These are phyloP conservation scores for Drosophila hamatofila DNA, from an alignment of 2,888 invertebrate genomes.

Conservation along the genomic window DNA sequence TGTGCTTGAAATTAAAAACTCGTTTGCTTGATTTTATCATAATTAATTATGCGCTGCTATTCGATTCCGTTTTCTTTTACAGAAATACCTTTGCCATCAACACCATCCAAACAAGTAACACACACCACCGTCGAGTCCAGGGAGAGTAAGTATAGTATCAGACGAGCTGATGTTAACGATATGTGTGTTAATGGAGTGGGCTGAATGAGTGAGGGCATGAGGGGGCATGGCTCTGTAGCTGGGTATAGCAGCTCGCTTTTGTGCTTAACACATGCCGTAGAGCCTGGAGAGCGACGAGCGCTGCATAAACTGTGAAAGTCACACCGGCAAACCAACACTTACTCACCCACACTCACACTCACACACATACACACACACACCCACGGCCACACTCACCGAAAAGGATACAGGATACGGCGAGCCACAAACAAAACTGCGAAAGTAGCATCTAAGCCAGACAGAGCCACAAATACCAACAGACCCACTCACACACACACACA, in stretches of 20 bases:
- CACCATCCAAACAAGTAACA: constrained; percentile 90
- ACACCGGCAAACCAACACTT: constrained; percentile 68
- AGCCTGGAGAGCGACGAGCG: constrained; percentile 37
- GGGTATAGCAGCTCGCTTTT: constrained; percentile 43
- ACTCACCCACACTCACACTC: constrained; percentile 16
- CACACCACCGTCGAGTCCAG: constrained; percentile 85
- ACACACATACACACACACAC: constrained; percentile 4
- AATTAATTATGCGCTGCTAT: constrained; percentile 76
- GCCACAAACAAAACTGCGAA: constrained; percentile 77
- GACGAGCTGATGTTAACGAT: constrained; percentile 42
- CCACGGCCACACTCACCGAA: not conserved
- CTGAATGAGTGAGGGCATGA: not conserved
- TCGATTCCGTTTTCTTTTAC: constrained; percentile 79
- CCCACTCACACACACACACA: constrained; percentile 22
- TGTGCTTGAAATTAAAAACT: constrained; percentile 61
- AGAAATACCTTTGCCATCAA: constrained; percentile 96
- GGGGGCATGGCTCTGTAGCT: not conserved
- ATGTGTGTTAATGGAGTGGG: constrained; percentile 8
- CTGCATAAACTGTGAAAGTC: constrained; percentile 77
- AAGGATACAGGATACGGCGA: constrained; percentile 72
- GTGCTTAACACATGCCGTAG: constrained; percentile 67
- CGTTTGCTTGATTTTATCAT: constrained; percentile 58
- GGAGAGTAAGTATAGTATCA: constrained; percentile 84
- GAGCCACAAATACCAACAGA: constrained; percentile 60
- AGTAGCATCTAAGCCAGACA: constrained; percentile 78